Evolutionary conservation across 2,888 invertebrate species (phyloP), one percentile per base, ranked within the genome.

Genomic region (Octodonta nipae): DNA sequence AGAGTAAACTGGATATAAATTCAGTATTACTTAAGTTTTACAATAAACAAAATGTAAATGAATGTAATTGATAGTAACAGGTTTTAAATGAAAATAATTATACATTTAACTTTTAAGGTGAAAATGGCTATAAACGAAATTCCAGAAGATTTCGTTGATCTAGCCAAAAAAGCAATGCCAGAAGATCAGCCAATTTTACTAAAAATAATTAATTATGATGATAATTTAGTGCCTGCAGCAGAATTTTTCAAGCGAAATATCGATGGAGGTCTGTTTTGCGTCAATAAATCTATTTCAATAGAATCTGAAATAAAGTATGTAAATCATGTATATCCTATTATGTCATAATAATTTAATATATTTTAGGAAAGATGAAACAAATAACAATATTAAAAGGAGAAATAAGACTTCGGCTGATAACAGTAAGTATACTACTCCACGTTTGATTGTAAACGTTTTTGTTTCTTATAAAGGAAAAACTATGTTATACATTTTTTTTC

Each of bases 211-310:
- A 42, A 40, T 16, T 40, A 45, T n/a, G 46, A 45, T n/a, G 42
- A 46, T 43, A 51, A 47, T 29, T 48, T 51, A 13, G 43, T 58
- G 6, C 68, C 71, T 4, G 49, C 68, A 35, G 78, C 80, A 1
- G 79, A 78, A 51, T 67, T 84, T 32, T 80, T 78, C 59, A 78
- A 75, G 47, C 68, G 81, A 48, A 38, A 40, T n/a, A 65, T 72
- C 31, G 71, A 70, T 43, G 71, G 72, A 47, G 66, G 71, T 16
- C 63, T 81, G 38, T 74, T 71, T 46, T 78, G 75, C 34, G 72
- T 85, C 37, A 83, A 82, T 58, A 75, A 74, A 49, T 71, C 75
- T 8, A 68, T 84, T 27, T 60, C 67, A 17, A 64, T 76, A 49
- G 78, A 79, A 49, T 43, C 41, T 5, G 54, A 56, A 38, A 37